Evolutionary conservation across 1,140 invertebrate species (phyloP), one percentile per base, ranked within the genome.

Genomic region (Trachelipus rathkii): DNA sequence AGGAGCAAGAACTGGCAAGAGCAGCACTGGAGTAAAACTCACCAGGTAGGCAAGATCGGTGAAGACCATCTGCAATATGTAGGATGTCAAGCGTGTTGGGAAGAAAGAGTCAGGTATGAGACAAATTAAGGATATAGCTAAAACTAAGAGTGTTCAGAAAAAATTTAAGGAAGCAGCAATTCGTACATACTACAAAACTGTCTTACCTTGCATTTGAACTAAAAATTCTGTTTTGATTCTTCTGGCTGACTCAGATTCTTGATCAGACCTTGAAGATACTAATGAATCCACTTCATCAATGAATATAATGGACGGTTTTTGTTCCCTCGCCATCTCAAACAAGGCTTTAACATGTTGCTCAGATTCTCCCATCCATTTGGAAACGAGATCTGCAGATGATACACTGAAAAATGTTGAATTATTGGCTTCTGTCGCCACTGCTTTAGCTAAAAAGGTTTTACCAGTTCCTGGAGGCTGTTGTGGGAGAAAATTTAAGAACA

Each of bases 401-500:
- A 99, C 95, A 1, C 96, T 98, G 86, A 99, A 98, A 86, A 99
- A 99, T 73, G 95, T 99, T 10, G 97, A 99, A 85, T 99, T 98
- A 83, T 97, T 97, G 0, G 98, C 97, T 88, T 99, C 98, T 13
- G 97, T 99, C 7, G 98, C 97, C 1, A 99, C 97, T 76, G 98
- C 98, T 86, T 99, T 99, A 11, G 97, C 98, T 82, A 99, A 87
- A 85, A 95, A 99, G 13, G 97, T 99, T 90, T 99, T 99, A 87
- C 97, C 98, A 77, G 98, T 99, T 86, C 98, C 98, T 83, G 98
- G 98, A 69, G 97, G 98, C 77, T 78, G 66, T 88, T 92, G 84
- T 75, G 89, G 85, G 1, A 33, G 2, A 33, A 33, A 33, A 3
- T 33, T 33, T 33, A 33, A 33, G 33, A 33, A 33, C 2, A 33